phyloP scores from a whole-genome alignment of 1,140 invertebrate species.

The Magallana angulata region DNA sequence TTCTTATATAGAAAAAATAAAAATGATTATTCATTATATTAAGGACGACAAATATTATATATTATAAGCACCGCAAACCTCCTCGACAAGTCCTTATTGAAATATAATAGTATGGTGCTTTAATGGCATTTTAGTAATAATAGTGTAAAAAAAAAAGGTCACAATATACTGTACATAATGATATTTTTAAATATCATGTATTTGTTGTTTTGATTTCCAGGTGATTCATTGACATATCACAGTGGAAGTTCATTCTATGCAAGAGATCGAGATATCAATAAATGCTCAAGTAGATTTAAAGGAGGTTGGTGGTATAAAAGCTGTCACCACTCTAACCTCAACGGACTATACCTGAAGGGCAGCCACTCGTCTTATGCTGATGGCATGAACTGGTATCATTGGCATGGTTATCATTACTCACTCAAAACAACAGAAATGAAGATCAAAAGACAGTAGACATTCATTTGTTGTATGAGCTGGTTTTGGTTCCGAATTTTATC shows the following conservation, averaged over 20 bases:
- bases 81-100: too few species aligned
- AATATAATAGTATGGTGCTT: too few species aligned
- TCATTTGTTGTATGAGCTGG: too few species aligned
- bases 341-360: slow-evolving; percentile 28
- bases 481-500: too few species aligned
- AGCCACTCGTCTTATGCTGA: slow-evolving; percentile 13
- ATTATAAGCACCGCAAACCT: too few species aligned
- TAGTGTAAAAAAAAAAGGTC: too few species aligned
- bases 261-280: neutral
- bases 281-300: neutral
- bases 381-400: slow-evolving; percentile 40
- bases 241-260: neutral
- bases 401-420: slow-evolving; percentile 41
- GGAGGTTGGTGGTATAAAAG: slow-evolving; percentile 24
- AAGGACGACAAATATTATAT: too few species aligned
- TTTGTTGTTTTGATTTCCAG: neutral
- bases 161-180: too few species aligned
- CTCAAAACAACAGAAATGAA: slow-evolving; percentile 36
- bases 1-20: too few species aligned
- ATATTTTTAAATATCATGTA: too few species aligned
- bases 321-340: slow-evolving; percentile 5
- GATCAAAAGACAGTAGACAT: slow-evolving; percentile 1
- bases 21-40: too few species aligned
- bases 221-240: neutral
- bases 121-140: too few species aligned